Percentiles rank a stretch among this genome's conserved stretches.
Evolutionary conservation across 2,113 vertebrate species (phyloP).

Genomic region (Pomatostomus ruficeps): DNA sequence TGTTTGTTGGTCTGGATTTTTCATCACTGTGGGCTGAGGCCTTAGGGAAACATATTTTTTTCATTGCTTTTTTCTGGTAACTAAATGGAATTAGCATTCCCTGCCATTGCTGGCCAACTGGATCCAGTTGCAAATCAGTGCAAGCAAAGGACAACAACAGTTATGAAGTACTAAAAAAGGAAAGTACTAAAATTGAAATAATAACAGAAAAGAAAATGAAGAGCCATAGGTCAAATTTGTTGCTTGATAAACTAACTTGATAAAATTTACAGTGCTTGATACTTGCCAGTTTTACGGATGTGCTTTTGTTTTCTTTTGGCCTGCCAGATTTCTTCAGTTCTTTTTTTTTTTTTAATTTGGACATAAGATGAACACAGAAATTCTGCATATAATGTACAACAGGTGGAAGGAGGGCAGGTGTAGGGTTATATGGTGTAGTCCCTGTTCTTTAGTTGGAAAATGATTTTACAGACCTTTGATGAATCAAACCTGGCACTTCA

Average conservation of each 20-base stretch:
- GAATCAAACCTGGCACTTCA: not conserved
- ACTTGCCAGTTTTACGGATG: not conserved
- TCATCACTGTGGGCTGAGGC: not conserved
- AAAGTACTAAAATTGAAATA: not conserved
- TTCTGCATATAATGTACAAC: not conserved
- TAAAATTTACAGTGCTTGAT: not conserved
- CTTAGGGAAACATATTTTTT: constrained; percentile 17
- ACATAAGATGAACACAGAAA: not conserved
- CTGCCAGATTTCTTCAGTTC: not conserved
- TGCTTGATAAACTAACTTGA: not conserved
- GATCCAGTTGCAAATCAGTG: not conserved
- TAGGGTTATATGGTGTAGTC: not conserved
- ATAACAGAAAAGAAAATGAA: not conserved
- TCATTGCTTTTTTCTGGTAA: not conserved
- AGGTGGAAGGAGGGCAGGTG: not conserved
- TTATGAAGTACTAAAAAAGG: not conserved
- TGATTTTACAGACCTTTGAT: fast-evolving
- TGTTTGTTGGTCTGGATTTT: not conserved
- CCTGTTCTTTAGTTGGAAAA: not conserved
- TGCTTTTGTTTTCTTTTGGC: not conserved
- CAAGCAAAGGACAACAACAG: not conserved
- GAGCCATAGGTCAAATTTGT: not conserved
- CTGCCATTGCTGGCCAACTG: not conserved
- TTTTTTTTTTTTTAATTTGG: not conserved
- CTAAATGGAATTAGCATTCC: constrained; percentile 2